Evolutionary conservation across 2,797 vertebrate genomes (phyloP).

Genomic region (Heliangelus exortis): DNA sequence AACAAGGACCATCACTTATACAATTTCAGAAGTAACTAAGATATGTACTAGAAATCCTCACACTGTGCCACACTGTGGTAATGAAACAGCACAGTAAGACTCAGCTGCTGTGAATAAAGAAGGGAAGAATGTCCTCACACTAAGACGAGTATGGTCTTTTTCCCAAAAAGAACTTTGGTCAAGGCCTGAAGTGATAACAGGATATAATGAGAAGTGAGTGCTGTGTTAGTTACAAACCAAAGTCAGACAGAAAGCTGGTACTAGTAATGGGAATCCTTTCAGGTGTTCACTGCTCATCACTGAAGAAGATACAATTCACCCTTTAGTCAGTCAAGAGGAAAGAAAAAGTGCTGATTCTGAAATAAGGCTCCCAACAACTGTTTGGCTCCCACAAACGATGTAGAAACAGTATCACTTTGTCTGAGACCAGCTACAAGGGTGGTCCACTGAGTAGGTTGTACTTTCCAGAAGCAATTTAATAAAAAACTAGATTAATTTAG

Average conservation of each 20-base stretch:
- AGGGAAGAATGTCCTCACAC: neutral
- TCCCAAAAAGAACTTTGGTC: neutral
- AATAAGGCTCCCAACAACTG: accelerated
- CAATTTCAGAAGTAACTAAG: neutral
- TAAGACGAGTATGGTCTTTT: neutral
- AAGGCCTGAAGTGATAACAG: neutral
- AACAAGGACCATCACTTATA: neutral
- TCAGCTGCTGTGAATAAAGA: neutral
- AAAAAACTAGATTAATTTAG: neutral
- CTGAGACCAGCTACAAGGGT: neutral
- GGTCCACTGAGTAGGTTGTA: neutral
- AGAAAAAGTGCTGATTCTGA: neutral
- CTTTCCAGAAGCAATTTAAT: neutral
- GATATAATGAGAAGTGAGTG: neutral
- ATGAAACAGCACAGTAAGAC: neutral
- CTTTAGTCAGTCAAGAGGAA: neutral
- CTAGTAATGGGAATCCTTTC: neutral
- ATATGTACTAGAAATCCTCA: neutral
- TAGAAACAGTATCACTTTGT: neutral
- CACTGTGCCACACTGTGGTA: neutral
- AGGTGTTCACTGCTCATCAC: neutral
- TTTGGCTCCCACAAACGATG: neutral
- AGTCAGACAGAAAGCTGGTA: neutral
- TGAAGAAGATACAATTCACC: neutral
- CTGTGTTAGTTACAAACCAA: neutral